These are phyloP conservation scores for Sebastes paucispinis DNA, from an alignment of 2,797 vertebrate species.

Conservation along the genomic window DNA sequence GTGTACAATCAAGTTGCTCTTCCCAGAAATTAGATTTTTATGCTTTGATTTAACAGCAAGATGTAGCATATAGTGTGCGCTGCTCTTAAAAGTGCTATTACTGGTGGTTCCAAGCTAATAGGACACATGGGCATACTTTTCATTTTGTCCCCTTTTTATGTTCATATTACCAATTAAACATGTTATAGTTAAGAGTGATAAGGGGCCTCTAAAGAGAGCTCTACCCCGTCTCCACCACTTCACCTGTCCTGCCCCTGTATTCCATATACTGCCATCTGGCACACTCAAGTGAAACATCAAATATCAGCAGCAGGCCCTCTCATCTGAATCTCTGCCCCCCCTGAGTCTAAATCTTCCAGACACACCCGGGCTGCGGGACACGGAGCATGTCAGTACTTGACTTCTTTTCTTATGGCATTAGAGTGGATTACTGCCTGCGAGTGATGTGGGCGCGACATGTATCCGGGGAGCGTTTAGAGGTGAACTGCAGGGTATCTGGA, in stretches of 20 bases:
- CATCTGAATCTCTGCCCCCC: not conserved
- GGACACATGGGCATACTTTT: slow-evolving; percentile 11
- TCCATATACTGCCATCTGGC: slow-evolving; percentile 36
- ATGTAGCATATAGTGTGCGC: not conserved
- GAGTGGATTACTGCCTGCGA: slow-evolving; percentile 60
- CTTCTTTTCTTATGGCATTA: slow-evolving; percentile 57
- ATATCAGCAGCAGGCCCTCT: not conserved
- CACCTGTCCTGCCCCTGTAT: slow-evolving; percentile 7
- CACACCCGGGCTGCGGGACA: slow-evolving; percentile 9
- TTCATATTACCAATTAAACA: slow-evolving; percentile 1
- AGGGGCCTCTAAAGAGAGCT: slow-evolving; percentile 10
- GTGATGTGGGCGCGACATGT: slow-evolving; percentile 34
- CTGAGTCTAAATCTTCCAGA: slow-evolving; percentile 6
- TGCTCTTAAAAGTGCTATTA: not conserved
- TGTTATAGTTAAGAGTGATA: slow-evolving; percentile 10
- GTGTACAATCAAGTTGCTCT: not conserved
- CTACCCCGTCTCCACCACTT: not conserved
- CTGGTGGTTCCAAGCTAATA: not conserved
- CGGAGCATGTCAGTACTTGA: slow-evolving; percentile 30
- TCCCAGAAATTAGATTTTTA: not conserved
- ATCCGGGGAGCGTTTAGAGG: slow-evolving; percentile 49
- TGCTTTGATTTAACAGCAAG: not conserved
- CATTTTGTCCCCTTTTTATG: slow-evolving; percentile 20
- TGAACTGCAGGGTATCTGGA: slow-evolving; percentile 51
- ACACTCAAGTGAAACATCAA: slow-evolving; percentile 2